These are phyloP conservation scores for Drosophila niveifrons DNA, from an alignment of 2,888 invertebrate genomes.

Conservation along the genomic window DNA sequence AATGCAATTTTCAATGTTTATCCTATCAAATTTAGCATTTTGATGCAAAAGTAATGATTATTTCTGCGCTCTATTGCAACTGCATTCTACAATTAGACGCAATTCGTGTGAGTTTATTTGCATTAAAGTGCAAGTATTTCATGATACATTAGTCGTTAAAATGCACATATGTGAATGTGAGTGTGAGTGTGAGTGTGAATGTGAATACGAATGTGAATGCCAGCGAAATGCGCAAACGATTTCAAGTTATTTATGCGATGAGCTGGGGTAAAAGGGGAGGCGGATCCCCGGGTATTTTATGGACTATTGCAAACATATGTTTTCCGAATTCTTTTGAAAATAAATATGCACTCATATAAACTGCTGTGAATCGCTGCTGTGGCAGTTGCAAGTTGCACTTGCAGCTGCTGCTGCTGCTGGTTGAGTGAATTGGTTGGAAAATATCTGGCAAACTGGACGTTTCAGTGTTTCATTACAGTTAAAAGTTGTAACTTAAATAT, in stretches of 20 bases:
- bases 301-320: conserved; percentile 35
- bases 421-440: conserved; percentile 15
- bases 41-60: conserved; percentile 1
- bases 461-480: conserved; percentile 22
- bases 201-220: too few relatives aligned
- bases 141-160: conserved; percentile 12
- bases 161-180: neutral
- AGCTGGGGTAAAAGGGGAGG: neutral
- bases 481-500: conserved; percentile 2
- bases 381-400: conserved; percentile 24
- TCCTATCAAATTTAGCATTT: neutral
- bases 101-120: conserved; percentile 23
- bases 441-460: conserved; percentile 30
- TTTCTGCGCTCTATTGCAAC: conserved; percentile 6
- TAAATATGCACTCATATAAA: neutral
- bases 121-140: conserved; percentile 12
- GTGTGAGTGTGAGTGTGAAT: neutral
- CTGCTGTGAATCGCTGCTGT: neutral
- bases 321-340: conserved; percentile 31
- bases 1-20: too few relatives aligned
- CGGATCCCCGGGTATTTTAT: conserved; percentile 9
- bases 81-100: conserved; percentile 14
- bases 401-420: conserved; percentile 15
- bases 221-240: conserved; percentile 35
- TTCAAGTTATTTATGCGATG: conserved; percentile 6